phyloP scores from a whole-genome alignment of 2,113 vertebrate genomes.

The Leucopsar rothschildi region DNA sequence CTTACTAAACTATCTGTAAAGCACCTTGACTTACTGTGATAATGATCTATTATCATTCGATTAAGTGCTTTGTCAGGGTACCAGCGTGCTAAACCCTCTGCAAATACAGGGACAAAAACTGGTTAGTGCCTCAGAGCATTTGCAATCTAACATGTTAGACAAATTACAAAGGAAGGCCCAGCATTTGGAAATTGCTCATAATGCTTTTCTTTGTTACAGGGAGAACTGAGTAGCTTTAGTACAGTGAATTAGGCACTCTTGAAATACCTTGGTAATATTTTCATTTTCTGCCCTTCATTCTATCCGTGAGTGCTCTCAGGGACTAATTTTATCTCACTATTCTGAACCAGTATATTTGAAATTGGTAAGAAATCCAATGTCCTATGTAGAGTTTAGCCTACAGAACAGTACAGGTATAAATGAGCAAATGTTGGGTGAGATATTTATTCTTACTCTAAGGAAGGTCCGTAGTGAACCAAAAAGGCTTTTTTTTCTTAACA shows the following conservation, averaged over 20 bases:
- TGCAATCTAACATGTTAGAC: not conserved
- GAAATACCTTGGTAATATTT: not conserved
- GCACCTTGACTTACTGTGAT: not conserved
- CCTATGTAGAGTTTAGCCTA: not conserved
- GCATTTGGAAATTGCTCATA: not conserved
- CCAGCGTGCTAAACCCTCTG: not conserved
- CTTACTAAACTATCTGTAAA: not conserved
- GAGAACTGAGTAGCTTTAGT: not conserved
- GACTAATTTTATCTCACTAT: not conserved
- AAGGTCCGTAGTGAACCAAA: not conserved
- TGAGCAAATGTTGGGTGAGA: not conserved
- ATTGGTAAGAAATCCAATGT: not conserved
- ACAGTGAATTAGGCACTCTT: not conserved
- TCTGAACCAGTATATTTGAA: not conserved
- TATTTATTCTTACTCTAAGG: not conserved
- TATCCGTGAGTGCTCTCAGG: not conserved
- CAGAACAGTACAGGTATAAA: not conserved
- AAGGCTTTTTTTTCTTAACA: not conserved
- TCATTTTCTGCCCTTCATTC: not conserved
- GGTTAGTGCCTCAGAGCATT: not conserved
- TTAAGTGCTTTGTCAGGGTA: not conserved
- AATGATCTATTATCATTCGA: not conserved
- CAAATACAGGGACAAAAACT: not conserved
- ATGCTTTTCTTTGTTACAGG: not conserved
- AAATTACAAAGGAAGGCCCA: not conserved